Evolutionary conservation across 2,113 vertebrate genomes (phyloP), one percentile per base, ranked within the genome.

Genomic region (Polypterus bichir): DNA sequence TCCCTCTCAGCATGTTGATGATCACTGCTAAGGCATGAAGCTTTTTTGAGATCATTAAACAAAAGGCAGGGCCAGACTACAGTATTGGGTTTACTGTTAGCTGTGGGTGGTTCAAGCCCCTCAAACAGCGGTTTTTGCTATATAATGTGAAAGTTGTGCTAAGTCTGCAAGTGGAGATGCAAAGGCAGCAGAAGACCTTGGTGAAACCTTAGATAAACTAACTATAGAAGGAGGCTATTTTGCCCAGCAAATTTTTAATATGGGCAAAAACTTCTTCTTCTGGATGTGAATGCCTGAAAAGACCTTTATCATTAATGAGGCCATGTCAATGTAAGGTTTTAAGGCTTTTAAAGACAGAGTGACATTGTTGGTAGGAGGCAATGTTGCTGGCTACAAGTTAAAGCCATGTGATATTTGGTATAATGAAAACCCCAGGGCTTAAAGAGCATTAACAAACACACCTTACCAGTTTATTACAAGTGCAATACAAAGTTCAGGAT

Each of bases 181-280:
- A 9, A 49, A 64, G 27, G 54, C 55, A 51, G 62, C 55, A 9
- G 47, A 58, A 10, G 47, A 49, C 44, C 58, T 57, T 58, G 4
- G 49, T 11, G 62, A 64, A 49, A 44, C 6, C 6, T 27, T 64
- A 9, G 53, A 64, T 57, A 49, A 49, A 44, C n/a, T 63, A 3
- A 54, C 47, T 46, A 51, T 45, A 46, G 48, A 64, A 57, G 63
- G 49, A 46, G 51, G 47, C 44, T 60, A 65, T 54, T 47, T 10
- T 5, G 9, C 66, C 7, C 56, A 59, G 48, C 62, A 68, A 54
- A 64, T 66, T 10, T 68, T 68, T 47, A 66, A 68, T 59, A 27
- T 64, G 53, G 62, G 58, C 55, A 55, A 64, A 64, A 64, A 47
- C 8, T 7, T 27, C 9, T 48, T 64, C 4, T 64, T 64, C 27